Percentiles rank a stretch among this genome's conserved stretches.
phyloP scores from a whole-genome alignment of 2,888 invertebrate genomes.

The Drymonia ruficornis region DNA sequence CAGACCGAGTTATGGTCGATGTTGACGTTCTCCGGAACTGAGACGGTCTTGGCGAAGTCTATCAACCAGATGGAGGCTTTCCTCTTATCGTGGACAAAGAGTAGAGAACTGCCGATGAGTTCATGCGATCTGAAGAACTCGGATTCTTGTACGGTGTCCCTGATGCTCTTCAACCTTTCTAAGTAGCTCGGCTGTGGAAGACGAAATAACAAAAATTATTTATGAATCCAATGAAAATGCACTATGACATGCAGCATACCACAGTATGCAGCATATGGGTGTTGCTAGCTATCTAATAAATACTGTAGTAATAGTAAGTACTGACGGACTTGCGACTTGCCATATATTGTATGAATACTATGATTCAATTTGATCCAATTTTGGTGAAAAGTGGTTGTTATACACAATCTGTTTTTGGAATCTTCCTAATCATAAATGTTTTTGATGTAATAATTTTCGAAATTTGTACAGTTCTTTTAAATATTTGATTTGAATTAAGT shows the following conservation, averaged over 20 bases:
- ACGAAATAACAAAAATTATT: constrained; percentile 13
- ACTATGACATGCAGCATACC: too few relatives aligned
- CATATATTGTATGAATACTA: too few relatives aligned
- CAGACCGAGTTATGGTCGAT: constrained; percentile 94
- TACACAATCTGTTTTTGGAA: too few relatives aligned
- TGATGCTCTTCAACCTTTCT: constrained; percentile 93
- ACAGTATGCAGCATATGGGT: too few relatives aligned
- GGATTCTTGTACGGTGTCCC: constrained; percentile 92
- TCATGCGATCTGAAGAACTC: constrained; percentile 97
- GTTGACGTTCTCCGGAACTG: constrained; percentile 88
- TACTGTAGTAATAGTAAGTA: too few relatives aligned
- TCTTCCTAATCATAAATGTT: too few relatives aligned
- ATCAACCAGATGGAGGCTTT: constrained; percentile 98
- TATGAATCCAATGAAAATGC: background rate
- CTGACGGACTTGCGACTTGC: too few relatives aligned
- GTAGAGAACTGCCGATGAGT: constrained; percentile 96
- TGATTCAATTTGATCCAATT: too few relatives aligned
- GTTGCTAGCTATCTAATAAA: too few relatives aligned
- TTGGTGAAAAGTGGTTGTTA: too few relatives aligned
- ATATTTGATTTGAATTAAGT: background rate
- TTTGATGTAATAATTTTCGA: too few relatives aligned
- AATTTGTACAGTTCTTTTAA: too few relatives aligned
- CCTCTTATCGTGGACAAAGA: constrained; percentile 96
- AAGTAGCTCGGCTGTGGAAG: constrained; percentile 91
- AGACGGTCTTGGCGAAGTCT: constrained; percentile 98